Evolutionary conservation across 2,113 vertebrate genomes (phyloP).

Genomic region (Ciconia boyciana): DNA sequence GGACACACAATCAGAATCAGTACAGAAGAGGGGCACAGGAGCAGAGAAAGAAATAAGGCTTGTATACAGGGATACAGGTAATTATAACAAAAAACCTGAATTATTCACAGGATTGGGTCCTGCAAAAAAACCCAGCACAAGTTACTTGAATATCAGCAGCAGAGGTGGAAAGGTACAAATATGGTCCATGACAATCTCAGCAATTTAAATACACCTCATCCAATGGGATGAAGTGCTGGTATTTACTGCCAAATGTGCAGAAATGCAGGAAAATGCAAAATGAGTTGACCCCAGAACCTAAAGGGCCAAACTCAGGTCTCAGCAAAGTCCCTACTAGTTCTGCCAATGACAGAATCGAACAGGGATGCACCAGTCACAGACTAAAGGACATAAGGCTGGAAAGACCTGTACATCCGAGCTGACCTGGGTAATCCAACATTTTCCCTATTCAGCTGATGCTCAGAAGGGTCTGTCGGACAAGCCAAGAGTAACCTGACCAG

Average conservation of each 20-base stretch:
- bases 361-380: neutral
- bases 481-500: neutral
- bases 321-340: neutral
- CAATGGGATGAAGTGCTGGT: neutral
- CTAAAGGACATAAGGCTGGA: neutral
- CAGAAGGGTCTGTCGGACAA: neutral
- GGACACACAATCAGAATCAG: neutral
- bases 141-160: neutral
- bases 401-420: neutral
- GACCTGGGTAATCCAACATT: neutral
- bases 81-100: neutral
- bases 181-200: neutral
- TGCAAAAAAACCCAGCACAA: neutral
- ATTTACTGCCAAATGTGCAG: neutral
- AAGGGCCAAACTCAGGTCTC: neutral
- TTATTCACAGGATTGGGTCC: neutral
- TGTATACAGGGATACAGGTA: neutral
- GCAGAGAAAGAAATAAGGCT: neutral
- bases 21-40: neutral
- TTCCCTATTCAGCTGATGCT: neutral
- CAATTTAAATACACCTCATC: neutral
- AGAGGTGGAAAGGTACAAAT: neutral
- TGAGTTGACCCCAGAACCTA: neutral
- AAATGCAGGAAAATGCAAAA: neutral
- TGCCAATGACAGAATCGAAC: neutral